phyloP scores from a whole-genome alignment of 2,113 vertebrate species.

The Drymodes brunneopygia region DNA sequence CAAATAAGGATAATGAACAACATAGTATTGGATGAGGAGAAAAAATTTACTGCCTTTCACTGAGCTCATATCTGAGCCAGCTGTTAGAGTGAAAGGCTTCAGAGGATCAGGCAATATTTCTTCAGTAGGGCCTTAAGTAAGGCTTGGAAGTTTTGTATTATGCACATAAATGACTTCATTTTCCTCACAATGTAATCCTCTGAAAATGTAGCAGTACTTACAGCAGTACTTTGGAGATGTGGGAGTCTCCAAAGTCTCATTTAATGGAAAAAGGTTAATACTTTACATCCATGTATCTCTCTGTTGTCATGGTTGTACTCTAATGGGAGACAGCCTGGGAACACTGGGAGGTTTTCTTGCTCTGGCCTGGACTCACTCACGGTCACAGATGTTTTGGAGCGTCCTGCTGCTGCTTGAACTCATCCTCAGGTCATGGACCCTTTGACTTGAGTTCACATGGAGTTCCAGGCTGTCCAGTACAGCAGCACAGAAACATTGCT shows the following conservation, averaged over 20 bases:
- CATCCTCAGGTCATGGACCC: background rate
- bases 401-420: background rate
- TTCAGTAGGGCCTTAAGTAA: background rate
- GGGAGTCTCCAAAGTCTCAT: background rate
- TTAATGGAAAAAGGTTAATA: background rate
- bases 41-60: background rate
- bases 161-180: background rate
- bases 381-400: rapidly evolving
- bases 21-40: background rate
- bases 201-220: background rate
- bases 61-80: background rate
- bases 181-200: background rate
- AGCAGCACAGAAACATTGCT: background rate
- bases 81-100: background rate
- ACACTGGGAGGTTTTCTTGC: background rate
- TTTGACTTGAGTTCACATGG: background rate
- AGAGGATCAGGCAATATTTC: background rate
- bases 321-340: background rate
- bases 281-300: background rate
- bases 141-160: background rate
- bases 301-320: background rate
- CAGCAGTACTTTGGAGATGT: background rate
- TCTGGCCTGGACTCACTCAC: background rate
- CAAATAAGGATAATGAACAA: background rate
- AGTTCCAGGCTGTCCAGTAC: background rate